Conservation (phyloP, 92 coral and sea anemone species). For the Porites rus region DNA sequence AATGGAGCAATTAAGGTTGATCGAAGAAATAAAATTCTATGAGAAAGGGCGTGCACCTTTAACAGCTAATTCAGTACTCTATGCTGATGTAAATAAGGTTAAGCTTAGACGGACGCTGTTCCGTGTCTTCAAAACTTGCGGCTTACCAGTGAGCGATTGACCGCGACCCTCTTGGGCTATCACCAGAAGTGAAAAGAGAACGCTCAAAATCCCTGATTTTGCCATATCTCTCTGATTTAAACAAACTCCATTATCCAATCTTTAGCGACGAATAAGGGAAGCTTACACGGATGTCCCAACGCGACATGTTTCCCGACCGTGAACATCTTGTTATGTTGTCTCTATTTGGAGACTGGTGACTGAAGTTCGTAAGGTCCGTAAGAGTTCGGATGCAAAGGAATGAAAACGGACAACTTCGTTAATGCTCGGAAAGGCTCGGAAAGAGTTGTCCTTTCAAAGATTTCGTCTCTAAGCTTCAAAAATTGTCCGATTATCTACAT, state of each 20-base stretch:
- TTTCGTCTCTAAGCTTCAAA: neutral
- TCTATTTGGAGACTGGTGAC: conserved; percentile 9
- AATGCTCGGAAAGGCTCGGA: conserved; percentile 39
- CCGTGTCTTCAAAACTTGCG: conserved; percentile 1
- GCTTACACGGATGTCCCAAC: neutral
- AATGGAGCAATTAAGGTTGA: neutral
- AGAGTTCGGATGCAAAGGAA: conserved; percentile 44
- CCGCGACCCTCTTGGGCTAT: conserved; percentile 20
- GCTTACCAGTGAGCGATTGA: conserved; percentile 43
- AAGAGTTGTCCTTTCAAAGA: neutral
- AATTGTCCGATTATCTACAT: neutral
- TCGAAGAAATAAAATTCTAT: neutral
- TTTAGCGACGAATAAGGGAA: neutral
- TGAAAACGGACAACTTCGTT: conserved; percentile 31
- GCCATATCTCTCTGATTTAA: neutral
- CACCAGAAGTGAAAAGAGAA: neutral
- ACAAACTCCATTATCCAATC: neutral
- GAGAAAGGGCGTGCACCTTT: neutral
- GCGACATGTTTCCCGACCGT: neutral
- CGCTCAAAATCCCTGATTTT: conserved; percentile 1
- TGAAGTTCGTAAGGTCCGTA: no score
- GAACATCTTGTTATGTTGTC: neutral
- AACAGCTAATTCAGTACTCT: neutral
- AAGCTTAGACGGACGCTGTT: no score
- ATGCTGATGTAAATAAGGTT: neutral